Evolutionary conservation across 2,113 vertebrate genomes (phyloP).

Genomic region (Apodemus speciosus): DNA sequence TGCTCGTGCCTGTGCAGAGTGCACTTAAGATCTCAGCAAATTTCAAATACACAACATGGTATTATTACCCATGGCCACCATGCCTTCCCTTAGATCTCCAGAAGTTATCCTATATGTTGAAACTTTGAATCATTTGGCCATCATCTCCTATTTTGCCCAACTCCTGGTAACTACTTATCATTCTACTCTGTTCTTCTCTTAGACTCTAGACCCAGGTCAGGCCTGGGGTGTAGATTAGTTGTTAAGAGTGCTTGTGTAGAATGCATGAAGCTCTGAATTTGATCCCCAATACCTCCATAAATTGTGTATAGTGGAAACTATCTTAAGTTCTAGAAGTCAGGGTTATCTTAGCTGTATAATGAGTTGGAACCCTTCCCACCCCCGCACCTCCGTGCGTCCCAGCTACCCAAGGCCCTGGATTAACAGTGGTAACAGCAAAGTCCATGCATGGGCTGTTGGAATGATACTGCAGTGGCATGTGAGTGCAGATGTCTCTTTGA

Average conservation of each 20-base stretch:
- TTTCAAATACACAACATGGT: neutral
- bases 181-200: neutral
- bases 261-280: neutral
- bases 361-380: no score
- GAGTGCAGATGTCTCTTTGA: neutral
- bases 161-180: no score
- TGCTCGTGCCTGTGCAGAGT: neutral
- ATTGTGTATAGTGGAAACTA: no score
- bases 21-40: neutral
- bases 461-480: neutral
- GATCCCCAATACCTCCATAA: neutral
- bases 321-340: neutral
- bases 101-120: neutral
- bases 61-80: neutral
- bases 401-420: neutral
- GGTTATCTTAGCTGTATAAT: neutral
- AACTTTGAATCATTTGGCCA: neutral
- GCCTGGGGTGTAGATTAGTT: neutral
- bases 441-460: neutral
- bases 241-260: neutral
- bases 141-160: neutral
- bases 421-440: neutral
- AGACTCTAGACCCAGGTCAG: neutral
- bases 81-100: neutral
- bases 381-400: no score